Percentiles rank a stretch among this genome's conserved stretches.
Conservation (phyloP, 2,888 invertebrate genomes). For the Cepaea hortensis region DNA sequence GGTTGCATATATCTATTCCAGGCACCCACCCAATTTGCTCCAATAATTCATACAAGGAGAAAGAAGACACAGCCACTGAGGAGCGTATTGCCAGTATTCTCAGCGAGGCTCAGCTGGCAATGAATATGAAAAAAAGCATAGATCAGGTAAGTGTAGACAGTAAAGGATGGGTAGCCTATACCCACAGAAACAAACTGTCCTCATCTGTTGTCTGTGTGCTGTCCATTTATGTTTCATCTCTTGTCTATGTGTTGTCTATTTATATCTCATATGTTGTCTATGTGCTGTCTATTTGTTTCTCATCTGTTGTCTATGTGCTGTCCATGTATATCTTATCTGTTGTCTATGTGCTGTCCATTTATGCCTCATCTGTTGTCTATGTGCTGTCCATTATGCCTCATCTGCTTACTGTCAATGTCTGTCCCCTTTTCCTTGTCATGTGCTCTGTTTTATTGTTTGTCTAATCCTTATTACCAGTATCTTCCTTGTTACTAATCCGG, state of each 20-base stretch:
- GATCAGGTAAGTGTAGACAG: slow-evolving; percentile 63
- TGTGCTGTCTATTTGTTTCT: too few relatives aligned
- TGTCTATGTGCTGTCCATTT: too few relatives aligned
- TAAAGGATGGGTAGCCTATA: neutral
- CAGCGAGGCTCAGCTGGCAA: slow-evolving; percentile 92
- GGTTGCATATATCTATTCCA: slow-evolving; percentile 42
- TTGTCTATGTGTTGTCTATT: neutral
- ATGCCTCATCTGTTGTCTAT: too few relatives aligned
- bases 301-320: too few relatives aligned
- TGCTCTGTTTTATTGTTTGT: too few relatives aligned
- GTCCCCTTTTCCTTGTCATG: too few relatives aligned
- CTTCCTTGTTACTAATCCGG: too few relatives aligned
- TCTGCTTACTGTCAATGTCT: too few relatives aligned
- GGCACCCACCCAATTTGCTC: slow-evolving; percentile 70
- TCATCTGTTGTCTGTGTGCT: neutral
- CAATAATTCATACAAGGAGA: slow-evolving; percentile 64
- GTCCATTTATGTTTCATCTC: neutral
- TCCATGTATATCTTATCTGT: too few relatives aligned
- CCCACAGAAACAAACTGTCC: neutral
- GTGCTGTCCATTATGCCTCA: too few relatives aligned
- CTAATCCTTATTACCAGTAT: too few relatives aligned
- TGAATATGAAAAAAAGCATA: slow-evolving; percentile 77
- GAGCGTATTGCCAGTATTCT: slow-evolving; percentile 95
- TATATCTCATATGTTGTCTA: too few relatives aligned
- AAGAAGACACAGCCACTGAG: slow-evolving; percentile 81